These are phyloP conservation scores for Papilio aristodemus DNA, from an alignment of 1,140 invertebrate genomes.

Conservation along the genomic window DNA sequence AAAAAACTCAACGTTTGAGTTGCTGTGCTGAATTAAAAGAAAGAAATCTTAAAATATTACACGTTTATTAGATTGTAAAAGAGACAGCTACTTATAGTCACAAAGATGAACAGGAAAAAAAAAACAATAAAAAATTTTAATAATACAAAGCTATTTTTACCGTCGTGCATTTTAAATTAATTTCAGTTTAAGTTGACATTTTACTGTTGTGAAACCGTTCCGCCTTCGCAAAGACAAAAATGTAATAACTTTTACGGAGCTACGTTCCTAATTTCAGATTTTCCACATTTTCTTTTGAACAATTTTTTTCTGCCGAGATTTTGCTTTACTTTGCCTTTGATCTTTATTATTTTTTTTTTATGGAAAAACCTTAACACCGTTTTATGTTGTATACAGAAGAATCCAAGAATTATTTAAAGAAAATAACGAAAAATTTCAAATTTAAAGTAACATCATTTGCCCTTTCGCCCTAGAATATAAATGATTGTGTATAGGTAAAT, in stretches of 20 bases:
- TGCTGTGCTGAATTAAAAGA: no score
- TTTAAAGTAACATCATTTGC: neutral
- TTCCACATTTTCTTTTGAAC: conserved; percentile 5
- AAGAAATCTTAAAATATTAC: no score
- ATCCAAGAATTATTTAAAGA: neutral
- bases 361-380: neutral
- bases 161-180: conserved; percentile 15
- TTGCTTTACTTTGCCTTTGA: conserved; percentile 6
- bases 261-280: neutral
- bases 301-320: neutral
- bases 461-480: no score
- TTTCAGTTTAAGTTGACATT: conserved; percentile 14
- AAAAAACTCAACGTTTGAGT: neutral
- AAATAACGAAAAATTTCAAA: neutral
- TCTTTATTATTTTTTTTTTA: conserved; percentile 6
- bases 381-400: neutral
- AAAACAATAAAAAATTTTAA: neutral
- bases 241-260: conserved; percentile 13
- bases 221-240: conserved; percentile 14
- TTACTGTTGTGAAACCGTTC: neutral
- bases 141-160: conserved; percentile 3
- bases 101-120: neutral
- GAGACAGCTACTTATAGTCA: neutral
- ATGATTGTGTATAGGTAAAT: no score
- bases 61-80: no score